Evolutionary conservation across 2,113 vertebrate species (phyloP).

Genomic region (Fulmarus glacialis): DNA sequence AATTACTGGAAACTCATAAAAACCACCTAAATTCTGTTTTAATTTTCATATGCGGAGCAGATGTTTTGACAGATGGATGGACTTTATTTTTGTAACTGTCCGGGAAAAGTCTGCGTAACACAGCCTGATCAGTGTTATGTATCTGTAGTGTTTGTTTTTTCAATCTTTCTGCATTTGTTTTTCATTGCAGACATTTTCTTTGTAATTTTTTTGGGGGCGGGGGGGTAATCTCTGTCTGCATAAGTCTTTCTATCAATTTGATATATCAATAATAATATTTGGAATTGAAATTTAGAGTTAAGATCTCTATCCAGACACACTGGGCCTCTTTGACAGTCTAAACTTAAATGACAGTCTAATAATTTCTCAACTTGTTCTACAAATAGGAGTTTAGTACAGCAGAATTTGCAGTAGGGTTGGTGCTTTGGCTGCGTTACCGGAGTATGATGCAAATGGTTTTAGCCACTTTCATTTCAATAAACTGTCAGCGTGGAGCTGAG

Average conservation of each 20-base stretch:
- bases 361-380: background rate
- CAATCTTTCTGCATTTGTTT: constrained; percentile 61
- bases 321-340: background rate
- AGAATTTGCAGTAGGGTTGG: background rate
- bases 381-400: background rate
- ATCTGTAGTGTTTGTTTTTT: constrained; percentile 75
- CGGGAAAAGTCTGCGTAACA: constrained; percentile 75
- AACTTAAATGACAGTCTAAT: background rate
- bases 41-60: constrained; percentile 75
- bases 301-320: background rate
- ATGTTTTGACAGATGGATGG: constrained; percentile 86
- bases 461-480: background rate
- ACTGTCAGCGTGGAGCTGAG: accelerated
- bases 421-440: accelerated
- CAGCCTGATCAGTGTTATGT: constrained; percentile 73
- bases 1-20: constrained; percentile 76
- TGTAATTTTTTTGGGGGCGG: constrained; percentile 65
- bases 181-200: constrained; percentile 60
- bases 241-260: constrained; percentile 31
- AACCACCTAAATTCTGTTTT: constrained; percentile 71
- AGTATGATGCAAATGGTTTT: background rate
- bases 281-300: background rate
- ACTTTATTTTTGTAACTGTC: constrained; percentile 84
- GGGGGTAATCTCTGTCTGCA: constrained; percentile 48
- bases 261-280: constrained; percentile 20